Percentiles rank a stretch among this genome's conserved stretches.
Evolutionary conservation across 2,113 vertebrate genomes (phyloP).

Genomic region (Cygnus buccinator): DNA sequence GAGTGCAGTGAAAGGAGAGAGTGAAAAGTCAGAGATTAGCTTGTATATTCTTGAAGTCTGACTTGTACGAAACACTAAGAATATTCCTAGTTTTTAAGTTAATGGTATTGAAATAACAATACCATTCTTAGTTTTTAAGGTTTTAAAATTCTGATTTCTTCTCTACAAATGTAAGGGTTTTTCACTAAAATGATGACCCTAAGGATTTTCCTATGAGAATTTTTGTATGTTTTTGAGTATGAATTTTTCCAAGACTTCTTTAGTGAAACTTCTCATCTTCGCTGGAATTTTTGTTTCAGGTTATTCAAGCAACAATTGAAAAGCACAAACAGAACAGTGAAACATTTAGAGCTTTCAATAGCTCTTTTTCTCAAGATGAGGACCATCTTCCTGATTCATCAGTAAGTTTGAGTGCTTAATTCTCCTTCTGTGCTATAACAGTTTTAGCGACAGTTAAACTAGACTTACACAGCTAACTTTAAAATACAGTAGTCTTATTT

Average conservation of each 20-base stretch:
- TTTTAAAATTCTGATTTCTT: neutral
- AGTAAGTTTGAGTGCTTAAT: slow-evolving; percentile 71
- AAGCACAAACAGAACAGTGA: slow-evolving; percentile 96
- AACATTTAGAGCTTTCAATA: slow-evolving; percentile 92
- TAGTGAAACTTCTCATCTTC: neutral
- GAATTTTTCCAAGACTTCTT: neutral
- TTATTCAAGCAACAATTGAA: slow-evolving; percentile 90
- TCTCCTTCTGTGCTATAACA: neutral
- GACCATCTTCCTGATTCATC: slow-evolving; percentile 85
- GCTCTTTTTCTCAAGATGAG: slow-evolving; percentile 88
- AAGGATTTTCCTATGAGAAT: neutral
- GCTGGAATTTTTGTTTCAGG: slow-evolving; percentile 75
- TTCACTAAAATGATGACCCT: neutral
- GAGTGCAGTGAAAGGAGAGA: neutral
- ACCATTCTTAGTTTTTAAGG: neutral
- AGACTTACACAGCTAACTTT: neutral
- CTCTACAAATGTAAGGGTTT: neutral
- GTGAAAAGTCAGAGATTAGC: neutral
- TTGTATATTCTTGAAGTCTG: neutral
- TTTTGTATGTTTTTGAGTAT: neutral
- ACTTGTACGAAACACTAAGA: neutral
- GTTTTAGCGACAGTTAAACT: neutral
- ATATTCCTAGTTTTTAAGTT: neutral
- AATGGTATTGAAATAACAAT: neutral
- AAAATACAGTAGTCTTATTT: neutral